Conservation (phyloP, 2,888 invertebrate genomes). For the Plebejus melissa region DNA sequence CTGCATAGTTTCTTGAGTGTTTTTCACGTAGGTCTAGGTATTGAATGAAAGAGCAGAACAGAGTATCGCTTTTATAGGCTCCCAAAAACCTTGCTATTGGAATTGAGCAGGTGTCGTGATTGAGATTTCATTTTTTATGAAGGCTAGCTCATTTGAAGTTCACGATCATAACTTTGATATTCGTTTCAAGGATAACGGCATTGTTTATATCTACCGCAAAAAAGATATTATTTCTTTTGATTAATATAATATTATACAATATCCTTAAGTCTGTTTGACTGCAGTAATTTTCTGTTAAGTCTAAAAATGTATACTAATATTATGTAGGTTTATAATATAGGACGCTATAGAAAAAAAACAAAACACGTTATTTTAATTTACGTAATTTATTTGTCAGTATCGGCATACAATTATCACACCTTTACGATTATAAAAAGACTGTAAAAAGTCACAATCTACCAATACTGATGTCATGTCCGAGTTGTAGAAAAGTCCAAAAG, state of each 20-base stretch:
- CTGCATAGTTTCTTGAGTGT: not conserved
- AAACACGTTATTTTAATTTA: slow-evolving; percentile 42
- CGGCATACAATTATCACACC: slow-evolving; percentile 40
- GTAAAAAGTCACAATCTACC: slow-evolving; percentile 29
- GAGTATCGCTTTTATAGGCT: slow-evolving; percentile 48
- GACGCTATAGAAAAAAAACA: slow-evolving; percentile 31
- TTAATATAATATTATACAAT: not conserved
- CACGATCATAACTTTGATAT: slow-evolving; percentile 27
- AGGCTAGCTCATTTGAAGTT: slow-evolving; percentile 30
- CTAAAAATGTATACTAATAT: not conserved
- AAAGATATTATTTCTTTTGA: not conserved
- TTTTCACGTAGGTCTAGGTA: not conserved
- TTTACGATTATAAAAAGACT: slow-evolving; percentile 9
- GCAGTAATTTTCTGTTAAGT: no score
- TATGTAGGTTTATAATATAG: not conserved
- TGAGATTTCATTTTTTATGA: slow-evolving; percentile 70
- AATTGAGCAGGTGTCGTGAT: slow-evolving; percentile 71
- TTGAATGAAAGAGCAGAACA: not conserved
- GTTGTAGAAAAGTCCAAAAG: slow-evolving; percentile 36
- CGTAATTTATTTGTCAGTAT: slow-evolving; percentile 63
- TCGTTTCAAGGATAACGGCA: slow-evolving; percentile 24
- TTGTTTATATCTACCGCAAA: not conserved
- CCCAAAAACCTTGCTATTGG: slow-evolving; percentile 52
- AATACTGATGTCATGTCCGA: slow-evolving; percentile 43
- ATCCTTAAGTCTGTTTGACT: no score